Conservation (phyloP, 2,797 vertebrate genomes). For the Podarcis lilfordi region DNA sequence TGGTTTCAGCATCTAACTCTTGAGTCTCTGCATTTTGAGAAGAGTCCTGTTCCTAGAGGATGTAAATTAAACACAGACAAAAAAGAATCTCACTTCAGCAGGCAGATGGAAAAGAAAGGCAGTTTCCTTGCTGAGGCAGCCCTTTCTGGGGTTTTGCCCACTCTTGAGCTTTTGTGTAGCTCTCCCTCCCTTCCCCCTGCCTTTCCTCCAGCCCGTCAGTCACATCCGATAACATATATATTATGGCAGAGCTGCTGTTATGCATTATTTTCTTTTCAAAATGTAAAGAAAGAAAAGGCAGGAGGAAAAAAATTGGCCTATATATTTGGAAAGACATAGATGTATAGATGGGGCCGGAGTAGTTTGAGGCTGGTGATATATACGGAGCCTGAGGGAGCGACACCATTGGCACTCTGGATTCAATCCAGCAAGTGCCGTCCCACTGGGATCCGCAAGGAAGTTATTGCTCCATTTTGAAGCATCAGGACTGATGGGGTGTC, state of each 20-base stretch:
- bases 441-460: constrained; percentile 65
- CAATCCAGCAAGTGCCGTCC: constrained; percentile 55
- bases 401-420: constrained; percentile 42
- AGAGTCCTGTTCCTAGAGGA: background rate
- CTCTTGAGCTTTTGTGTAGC: background rate
- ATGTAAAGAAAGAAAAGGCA: background rate
- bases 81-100: background rate
- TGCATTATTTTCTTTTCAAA: background rate
- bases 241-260: background rate
- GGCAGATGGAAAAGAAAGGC: background rate
- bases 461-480: constrained; percentile 76
- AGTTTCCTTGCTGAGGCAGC: background rate
- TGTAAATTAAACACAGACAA: background rate
- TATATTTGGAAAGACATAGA: constrained; percentile 57
- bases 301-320: constrained; percentile 9
- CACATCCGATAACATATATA: rapidly evolving
- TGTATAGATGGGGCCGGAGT: constrained; percentile 30
- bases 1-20: background rate
- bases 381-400: constrained; percentile 56
- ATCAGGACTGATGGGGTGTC: constrained; percentile 68
- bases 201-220: background rate
- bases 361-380: constrained; percentile 54
- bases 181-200: background rate
- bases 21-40: background rate
- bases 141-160: rapidly evolving